phyloP scores from a whole-genome alignment of 2,797 vertebrate species.

The Gobio occitaniae region DNA sequence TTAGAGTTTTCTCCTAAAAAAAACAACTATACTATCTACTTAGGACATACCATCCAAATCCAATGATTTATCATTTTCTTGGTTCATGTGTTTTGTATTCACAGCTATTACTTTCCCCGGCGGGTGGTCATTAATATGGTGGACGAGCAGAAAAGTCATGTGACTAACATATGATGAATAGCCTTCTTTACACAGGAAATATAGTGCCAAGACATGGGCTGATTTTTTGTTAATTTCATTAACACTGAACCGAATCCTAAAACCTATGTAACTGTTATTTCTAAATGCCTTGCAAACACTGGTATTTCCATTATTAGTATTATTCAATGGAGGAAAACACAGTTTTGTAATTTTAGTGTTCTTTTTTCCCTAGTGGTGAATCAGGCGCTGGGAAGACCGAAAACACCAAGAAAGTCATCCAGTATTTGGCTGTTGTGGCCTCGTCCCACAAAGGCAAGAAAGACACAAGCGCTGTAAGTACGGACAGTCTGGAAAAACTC shows the following conservation, averaged over 20 bases:
- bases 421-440: slow-evolving; percentile 93
- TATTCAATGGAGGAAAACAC: neutral
- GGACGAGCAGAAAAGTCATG: neutral
- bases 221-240: neutral
- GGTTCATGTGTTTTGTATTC: neutral
- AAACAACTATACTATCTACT: neutral
- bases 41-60: neutral
- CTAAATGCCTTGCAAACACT: neutral
- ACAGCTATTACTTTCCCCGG: neutral
- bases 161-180: neutral
- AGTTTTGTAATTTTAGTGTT: slow-evolving; percentile 21
- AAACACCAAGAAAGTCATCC: slow-evolving; percentile 98
- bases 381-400: slow-evolving; percentile 97
- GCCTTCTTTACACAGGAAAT: neutral
- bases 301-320: neutral
- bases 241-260: neutral
- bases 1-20: neutral
- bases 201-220: neutral
- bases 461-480: slow-evolving; percentile 90
- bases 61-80: neutral
- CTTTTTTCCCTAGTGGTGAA: slow-evolving; percentile 84
- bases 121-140: neutral
- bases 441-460: slow-evolving; percentile 97
- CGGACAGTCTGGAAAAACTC: neutral
- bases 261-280: neutral